Conservation (phyloP, 2,797 vertebrate species). For the Chaunax sp. region DNA sequence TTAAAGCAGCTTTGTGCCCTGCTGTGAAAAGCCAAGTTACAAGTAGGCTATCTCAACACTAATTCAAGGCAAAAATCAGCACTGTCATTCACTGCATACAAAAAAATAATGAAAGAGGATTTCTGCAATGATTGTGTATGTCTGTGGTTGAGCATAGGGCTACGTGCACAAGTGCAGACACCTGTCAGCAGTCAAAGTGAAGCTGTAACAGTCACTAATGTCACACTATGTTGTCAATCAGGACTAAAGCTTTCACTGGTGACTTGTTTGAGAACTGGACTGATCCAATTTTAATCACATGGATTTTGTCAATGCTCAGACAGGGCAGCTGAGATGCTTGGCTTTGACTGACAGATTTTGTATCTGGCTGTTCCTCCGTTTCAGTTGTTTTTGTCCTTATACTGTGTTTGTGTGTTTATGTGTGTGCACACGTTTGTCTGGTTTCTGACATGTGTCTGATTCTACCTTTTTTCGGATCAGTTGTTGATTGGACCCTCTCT, state of each 20-base stretch:
- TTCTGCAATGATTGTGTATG: constrained; percentile 6
- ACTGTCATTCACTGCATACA: constrained; percentile 3
- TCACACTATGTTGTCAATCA: constrained; percentile 58
- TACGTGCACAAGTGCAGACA: constrained; percentile 3
- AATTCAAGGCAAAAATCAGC: constrained; percentile 28
- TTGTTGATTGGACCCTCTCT: constrained; percentile 54
- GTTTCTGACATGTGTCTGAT: constrained; percentile 47
- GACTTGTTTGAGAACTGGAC: constrained; percentile 69
- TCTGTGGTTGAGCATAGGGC: neutral
- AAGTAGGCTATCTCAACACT: constrained; percentile 8
- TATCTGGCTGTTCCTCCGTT: constrained; percentile 38
- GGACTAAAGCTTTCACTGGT: constrained; percentile 35
- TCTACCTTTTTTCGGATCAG: constrained; percentile 45
- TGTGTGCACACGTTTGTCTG: constrained; percentile 28
- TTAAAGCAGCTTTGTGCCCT: constrained; percentile 15
- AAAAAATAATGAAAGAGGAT: constrained; percentile 6
- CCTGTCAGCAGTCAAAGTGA: constrained; percentile 42
- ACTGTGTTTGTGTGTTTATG: neutral
- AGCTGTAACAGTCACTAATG: constrained; percentile 56
- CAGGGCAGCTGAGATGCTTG: constrained; percentile 44
- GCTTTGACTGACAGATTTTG: constrained; percentile 57
- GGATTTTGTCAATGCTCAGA: constrained; percentile 53
- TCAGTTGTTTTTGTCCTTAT: constrained; percentile 28
- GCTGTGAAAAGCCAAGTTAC: constrained; percentile 1
- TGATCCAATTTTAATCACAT: constrained; percentile 76